These are phyloP conservation scores for Polyodon spathula DNA, from an alignment of 2,113 vertebrate species.

Conservation along the genomic window DNA sequence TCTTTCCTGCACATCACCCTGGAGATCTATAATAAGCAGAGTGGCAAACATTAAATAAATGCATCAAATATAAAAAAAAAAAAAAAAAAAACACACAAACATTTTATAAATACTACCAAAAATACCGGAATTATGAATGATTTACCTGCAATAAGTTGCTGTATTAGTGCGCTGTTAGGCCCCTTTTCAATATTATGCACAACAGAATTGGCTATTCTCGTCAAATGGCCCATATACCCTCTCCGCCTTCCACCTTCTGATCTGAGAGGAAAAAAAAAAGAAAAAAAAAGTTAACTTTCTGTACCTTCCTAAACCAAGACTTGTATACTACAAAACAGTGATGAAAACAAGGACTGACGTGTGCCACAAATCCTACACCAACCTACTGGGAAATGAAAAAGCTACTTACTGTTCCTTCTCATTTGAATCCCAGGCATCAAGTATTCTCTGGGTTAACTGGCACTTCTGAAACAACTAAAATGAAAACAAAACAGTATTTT, in stretches of 20 bases:
- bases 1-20: slow-evolving; percentile 73
- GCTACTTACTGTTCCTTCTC: slow-evolving; percentile 95
- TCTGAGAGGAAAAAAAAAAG: slow-evolving; percentile 51
- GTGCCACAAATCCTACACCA: too few relatives aligned
- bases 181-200: slow-evolving; percentile 92
- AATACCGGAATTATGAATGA: slow-evolving; percentile 1
- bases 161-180: slow-evolving; percentile 72
- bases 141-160: slow-evolving; percentile 81
- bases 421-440: slow-evolving; percentile 91
- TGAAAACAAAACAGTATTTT: neutral
- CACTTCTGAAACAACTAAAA: slow-evolving; percentile 89
- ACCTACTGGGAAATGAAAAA: neutral
- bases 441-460: slow-evolving; percentile 88
- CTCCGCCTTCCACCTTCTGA: slow-evolving; percentile 82
- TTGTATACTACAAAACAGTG: too few relatives aligned
- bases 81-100: too few relatives aligned
- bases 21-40: slow-evolving; percentile 64
- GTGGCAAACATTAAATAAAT: neutral
- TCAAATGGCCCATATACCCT: slow-evolving; percentile 95
- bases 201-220: slow-evolving; percentile 92
- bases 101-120: neutral
- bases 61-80: too few relatives aligned
- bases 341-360: too few relatives aligned
- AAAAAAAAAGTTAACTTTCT: too few relatives aligned
- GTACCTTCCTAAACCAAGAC: too few relatives aligned